A percentile compares a stretch with the other conserved stretches of the same genome.
phyloP scores from a whole-genome alignment of 1,140 invertebrate genomes.

The Leptinotarsa undecemlineata region DNA sequence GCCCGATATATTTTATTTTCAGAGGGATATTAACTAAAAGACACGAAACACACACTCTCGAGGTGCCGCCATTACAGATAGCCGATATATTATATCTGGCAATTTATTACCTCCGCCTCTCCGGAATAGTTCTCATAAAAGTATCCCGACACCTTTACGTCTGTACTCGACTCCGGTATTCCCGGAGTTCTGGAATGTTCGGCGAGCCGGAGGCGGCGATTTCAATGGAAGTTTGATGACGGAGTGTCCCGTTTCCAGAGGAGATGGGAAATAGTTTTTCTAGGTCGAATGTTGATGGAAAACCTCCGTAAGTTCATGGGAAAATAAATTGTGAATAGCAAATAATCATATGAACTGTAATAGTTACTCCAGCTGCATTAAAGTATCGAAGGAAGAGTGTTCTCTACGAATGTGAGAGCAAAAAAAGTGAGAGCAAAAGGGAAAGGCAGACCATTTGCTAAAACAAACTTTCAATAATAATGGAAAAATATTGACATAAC shows the following conservation, averaged over 20 bases:
- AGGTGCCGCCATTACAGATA: conserved; percentile 23
- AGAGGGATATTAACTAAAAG: conserved; percentile 16
- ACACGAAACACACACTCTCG: conserved; percentile 10
- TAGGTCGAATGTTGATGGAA: too few relatives aligned
- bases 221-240: background rate
- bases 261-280: too few relatives aligned
- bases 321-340: too few relatives aligned
- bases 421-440: too few relatives aligned
- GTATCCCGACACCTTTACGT: conserved; percentile 7
- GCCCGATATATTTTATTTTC: conserved; percentile 16
- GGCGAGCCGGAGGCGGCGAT: background rate
- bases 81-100: conserved; percentile 20
- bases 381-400: too few relatives aligned
- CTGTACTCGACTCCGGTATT: background rate
- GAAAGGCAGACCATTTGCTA: too few relatives aligned
- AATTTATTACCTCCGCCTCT: conserved; percentile 11
- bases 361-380: too few relatives aligned
- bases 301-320: too few relatives aligned
- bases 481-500: too few relatives aligned
- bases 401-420: too few relatives aligned
- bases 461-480: too few relatives aligned
- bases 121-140: background rate
- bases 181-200: background rate
- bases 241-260: background rate
- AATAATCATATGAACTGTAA: too few relatives aligned